phyloP scores from a whole-genome alignment of 1,140 invertebrate species.

The Leptoteleia sp. region DNA sequence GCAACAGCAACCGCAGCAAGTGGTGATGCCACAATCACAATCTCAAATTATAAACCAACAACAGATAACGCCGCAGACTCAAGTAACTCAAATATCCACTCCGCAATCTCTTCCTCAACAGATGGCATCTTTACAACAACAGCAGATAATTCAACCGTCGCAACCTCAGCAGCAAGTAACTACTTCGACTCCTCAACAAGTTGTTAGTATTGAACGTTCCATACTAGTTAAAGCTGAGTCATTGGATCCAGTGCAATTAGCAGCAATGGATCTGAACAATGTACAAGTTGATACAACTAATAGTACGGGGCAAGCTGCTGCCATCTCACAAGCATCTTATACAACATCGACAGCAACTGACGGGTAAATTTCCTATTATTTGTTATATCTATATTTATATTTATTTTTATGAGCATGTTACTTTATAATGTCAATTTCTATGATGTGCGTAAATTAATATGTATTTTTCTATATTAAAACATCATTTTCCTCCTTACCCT shows the following conservation, averaged over 20 bases:
- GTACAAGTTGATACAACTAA: not conserved
- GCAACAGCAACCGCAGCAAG: conserved; percentile 38
- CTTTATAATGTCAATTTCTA: too few species aligned
- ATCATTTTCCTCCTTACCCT: too few species aligned
- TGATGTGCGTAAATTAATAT: too few species aligned
- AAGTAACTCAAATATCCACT: not conserved
- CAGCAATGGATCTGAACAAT: conserved; percentile 15
- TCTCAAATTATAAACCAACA: too few species aligned
- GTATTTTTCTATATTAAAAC: too few species aligned
- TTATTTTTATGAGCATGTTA: not conserved
- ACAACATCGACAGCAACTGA: conserved; percentile 49
- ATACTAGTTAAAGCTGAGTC: conserved; percentile 41
- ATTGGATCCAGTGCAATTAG: conserved; percentile 29
- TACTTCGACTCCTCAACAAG: conserved; percentile 62
- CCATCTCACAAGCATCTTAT: not conserved
- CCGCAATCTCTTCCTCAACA: conserved; percentile 72
- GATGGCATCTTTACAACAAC: conserved; percentile 11
- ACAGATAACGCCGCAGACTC: not conserved
- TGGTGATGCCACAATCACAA: too few species aligned
- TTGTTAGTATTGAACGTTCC: conserved; percentile 3
- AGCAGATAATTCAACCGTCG: conserved; percentile 47
- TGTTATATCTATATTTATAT: too few species aligned
- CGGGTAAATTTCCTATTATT: not conserved
- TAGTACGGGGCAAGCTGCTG: not conserved
- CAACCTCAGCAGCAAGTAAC: conserved; percentile 16